phyloP scores from a whole-genome alignment of 2,113 vertebrate species.

The Xyrauchen texanus region DNA sequence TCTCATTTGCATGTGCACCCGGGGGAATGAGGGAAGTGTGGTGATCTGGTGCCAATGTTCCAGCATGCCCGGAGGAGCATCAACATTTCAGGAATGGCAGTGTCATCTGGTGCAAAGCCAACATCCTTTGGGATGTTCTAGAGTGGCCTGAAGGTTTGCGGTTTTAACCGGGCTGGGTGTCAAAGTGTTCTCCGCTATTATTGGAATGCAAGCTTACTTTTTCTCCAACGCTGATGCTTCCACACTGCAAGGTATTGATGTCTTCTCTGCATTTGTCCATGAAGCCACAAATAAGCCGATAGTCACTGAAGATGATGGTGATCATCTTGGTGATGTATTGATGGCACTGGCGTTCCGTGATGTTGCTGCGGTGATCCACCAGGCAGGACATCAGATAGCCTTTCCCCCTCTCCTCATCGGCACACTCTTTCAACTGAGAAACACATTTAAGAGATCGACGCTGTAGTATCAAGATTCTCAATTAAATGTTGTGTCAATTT shows the following conservation, averaged over 20 bases:
- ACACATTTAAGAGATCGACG: conserved; percentile 7
- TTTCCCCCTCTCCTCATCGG: conserved; percentile 83
- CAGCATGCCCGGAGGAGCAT: conserved; percentile 21
- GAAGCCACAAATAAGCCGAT: conserved; percentile 87
- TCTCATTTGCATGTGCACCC: background rate
- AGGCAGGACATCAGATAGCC: conserved; percentile 87
- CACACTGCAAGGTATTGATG: conserved; percentile 85
- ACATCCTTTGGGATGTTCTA: conserved; percentile 18
- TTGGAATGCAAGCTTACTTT: conserved; percentile 72
- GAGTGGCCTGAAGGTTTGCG: conserved; percentile 1
- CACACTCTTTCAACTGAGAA: conserved; percentile 85
- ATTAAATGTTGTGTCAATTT: background rate
- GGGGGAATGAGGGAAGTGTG: background rate
- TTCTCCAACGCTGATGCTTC: conserved; percentile 84
- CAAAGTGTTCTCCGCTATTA: conserved; percentile 8
- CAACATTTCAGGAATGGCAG: background rate
- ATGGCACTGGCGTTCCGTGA: conserved; percentile 88
- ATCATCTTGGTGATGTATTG: conserved; percentile 92
- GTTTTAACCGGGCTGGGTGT: conserved; percentile 1
- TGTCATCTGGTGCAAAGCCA: conserved; percentile 26
- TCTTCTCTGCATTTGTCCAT: conserved; percentile 88
- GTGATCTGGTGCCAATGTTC: background rate
- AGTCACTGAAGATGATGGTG: conserved; percentile 87
- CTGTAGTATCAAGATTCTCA: background rate
- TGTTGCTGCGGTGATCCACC: conserved; percentile 87